Conservation (phyloP, 2,888 invertebrate species). For the Eristalis intricaria region DNA sequence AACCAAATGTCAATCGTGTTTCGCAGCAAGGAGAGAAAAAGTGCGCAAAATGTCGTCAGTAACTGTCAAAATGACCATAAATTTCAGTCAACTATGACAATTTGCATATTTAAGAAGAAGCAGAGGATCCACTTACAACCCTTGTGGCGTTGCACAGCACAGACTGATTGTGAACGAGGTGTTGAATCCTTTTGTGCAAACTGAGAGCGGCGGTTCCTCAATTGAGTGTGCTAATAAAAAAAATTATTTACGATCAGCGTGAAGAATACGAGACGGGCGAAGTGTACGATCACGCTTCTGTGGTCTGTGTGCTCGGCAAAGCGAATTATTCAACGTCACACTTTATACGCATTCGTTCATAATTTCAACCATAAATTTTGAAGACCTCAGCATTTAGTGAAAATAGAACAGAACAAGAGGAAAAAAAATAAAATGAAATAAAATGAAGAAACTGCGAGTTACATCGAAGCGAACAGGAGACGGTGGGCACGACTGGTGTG, state of each 20-base stretch:
- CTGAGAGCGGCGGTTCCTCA: neutral
- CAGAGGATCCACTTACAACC: neutral
- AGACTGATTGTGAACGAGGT: neutral
- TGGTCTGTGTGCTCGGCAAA: neutral
- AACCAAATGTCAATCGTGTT: neutral
- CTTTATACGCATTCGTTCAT: neutral
- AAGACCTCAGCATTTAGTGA: neutral
- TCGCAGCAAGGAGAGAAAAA: neutral
- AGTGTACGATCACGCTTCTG: neutral
- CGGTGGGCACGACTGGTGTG: neutral
- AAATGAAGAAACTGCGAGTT: too few species aligned
- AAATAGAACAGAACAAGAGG: neutral
- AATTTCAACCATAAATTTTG: neutral
- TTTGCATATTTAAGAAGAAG: neutral
- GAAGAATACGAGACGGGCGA: neutral
- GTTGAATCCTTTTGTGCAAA: neutral
- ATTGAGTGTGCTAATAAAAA: neutral
- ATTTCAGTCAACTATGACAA: neutral
- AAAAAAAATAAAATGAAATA: too few species aligned
- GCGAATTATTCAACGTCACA: neutral
- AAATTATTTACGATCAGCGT: neutral
- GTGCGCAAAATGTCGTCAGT: neutral
- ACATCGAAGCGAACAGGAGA: too few species aligned
- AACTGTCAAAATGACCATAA: slow-evolving; percentile 1
- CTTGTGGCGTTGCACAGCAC: neutral